These are phyloP conservation scores for Hermaeophaga mercurialis DNA, from an alignment of 2,888 invertebrate genomes.

Conservation along the genomic window DNA sequence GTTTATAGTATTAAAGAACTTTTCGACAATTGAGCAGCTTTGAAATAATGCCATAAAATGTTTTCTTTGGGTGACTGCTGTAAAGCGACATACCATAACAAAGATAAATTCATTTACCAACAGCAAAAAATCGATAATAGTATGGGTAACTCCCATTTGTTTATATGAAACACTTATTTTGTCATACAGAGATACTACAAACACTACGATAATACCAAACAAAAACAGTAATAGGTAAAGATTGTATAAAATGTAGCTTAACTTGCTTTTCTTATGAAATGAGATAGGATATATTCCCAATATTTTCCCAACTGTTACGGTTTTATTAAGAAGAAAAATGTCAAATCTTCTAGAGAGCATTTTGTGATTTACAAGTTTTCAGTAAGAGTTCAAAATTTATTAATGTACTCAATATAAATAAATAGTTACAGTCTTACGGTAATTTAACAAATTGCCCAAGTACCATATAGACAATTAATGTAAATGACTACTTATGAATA, in stretches of 20 bases:
- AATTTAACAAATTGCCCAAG: too few species aligned
- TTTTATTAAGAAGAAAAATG: background rate
- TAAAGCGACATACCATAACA: background rate
- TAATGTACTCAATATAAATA: too few species aligned
- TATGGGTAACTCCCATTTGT: background rate
- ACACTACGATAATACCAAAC: background rate
- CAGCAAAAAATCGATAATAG: background rate
- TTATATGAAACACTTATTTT: background rate
- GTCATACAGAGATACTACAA: background rate
- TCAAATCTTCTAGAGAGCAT: background rate
- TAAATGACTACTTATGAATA: too few species aligned
- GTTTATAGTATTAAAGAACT: background rate
- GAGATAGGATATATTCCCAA: background rate
- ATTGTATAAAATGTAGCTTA: background rate
- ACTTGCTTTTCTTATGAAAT: background rate
- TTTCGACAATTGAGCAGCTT: background rate
- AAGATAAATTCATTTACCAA: conserved; percentile 2
- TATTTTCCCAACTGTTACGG: background rate
- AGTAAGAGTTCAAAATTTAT: too few species aligned
- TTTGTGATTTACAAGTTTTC: too few species aligned
- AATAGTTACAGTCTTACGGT: too few species aligned
- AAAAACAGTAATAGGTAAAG: background rate
- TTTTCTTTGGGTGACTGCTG: background rate
- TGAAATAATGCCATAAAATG: background rate
- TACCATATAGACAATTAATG: too few species aligned